Conservation (phyloP, 2,113 vertebrate species). For the Dipodomys spectabilis region DNA sequence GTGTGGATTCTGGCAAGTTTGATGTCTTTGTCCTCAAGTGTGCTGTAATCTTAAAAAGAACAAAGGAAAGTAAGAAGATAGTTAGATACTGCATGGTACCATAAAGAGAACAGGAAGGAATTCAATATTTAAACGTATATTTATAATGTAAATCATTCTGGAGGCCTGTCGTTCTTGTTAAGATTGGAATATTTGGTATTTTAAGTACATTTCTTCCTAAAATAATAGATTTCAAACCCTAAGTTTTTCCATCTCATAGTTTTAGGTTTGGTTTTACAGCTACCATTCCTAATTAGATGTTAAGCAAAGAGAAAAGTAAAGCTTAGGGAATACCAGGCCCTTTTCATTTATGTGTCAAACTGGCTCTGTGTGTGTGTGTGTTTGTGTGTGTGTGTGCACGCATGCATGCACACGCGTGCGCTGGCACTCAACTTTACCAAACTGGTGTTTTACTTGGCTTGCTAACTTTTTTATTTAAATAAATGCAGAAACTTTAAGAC, state of each 20-base stretch:
- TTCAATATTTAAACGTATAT: conserved; percentile 23
- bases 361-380: conserved; percentile 44
- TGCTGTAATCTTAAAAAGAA: neutral
- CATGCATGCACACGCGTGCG: neutral
- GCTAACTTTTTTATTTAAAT: conserved; percentile 82
- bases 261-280: conserved; percentile 57
- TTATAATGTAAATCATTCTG: neutral
- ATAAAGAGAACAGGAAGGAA: neutral
- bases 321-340: conserved; percentile 37
- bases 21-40: neutral
- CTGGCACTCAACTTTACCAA: conserved; percentile 76
- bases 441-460: conserved; percentile 85
- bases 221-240: conserved; percentile 63
- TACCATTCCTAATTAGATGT: conserved; percentile 49
- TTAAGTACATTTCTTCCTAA: conserved; percentile 38
- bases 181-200: neutral
- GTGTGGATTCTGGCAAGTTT: neutral
- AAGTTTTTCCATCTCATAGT: conserved; percentile 8
- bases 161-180: neutral
- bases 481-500: conserved; percentile 83
- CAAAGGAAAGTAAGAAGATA: too few relatives aligned
- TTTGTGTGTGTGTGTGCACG: conserved; percentile 65
- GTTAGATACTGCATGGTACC: neutral
- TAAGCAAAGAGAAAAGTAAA: conserved; percentile 58
- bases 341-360: conserved; percentile 73